phyloP scores from a whole-genome alignment of 2,888 invertebrate genomes.

The Trichogramma evanescens region DNA sequence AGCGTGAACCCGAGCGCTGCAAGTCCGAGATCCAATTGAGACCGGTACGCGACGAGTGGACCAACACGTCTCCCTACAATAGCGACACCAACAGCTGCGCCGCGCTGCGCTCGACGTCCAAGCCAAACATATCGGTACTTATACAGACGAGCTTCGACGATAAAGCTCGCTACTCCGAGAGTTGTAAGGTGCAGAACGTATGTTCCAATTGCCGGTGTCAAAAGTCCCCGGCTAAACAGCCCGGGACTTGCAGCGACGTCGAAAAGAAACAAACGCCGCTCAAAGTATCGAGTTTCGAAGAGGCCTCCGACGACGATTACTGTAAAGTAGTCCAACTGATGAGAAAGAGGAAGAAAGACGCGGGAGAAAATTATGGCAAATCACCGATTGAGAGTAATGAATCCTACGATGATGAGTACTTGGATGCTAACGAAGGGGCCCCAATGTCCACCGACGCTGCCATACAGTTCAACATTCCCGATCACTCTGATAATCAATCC shows the following conservation, averaged over 20 bases:
- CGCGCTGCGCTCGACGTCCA: constrained; percentile 8
- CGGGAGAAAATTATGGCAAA: constrained; percentile 4
- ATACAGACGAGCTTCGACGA: constrained; percentile 42
- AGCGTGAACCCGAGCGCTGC: constrained; percentile 36
- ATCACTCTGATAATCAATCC: constrained; percentile 35
- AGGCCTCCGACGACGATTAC: constrained; percentile 34
- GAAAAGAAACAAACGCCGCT: constrained; percentile 17
- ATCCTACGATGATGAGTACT: constrained; percentile 31
- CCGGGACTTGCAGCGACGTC: not conserved
- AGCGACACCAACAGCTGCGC: constrained; percentile 23
- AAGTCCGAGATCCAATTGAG: constrained; percentile 41
- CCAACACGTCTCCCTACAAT: constrained; percentile 38
- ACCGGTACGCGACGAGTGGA: constrained; percentile 36
- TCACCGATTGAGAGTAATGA: constrained; percentile 30
- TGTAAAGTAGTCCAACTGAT: constrained; percentile 13
- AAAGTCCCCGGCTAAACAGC: not conserved
- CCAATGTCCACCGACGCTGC: constrained; percentile 22
- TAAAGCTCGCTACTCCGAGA: constrained; percentile 10
- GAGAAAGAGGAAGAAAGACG: not conserved
- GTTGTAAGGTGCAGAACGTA: not conserved
- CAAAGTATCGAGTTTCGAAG: constrained; percentile 34
- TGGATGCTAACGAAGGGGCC: constrained; percentile 31
- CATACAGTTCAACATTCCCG: constrained; percentile 38
- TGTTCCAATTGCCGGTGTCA: not conserved
- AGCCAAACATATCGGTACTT: constrained; percentile 34